Percentiles rank a stretch among this genome's conserved stretches.
Conservation (phyloP, 2,888 invertebrate genomes). For the Leucania comma region DNA sequence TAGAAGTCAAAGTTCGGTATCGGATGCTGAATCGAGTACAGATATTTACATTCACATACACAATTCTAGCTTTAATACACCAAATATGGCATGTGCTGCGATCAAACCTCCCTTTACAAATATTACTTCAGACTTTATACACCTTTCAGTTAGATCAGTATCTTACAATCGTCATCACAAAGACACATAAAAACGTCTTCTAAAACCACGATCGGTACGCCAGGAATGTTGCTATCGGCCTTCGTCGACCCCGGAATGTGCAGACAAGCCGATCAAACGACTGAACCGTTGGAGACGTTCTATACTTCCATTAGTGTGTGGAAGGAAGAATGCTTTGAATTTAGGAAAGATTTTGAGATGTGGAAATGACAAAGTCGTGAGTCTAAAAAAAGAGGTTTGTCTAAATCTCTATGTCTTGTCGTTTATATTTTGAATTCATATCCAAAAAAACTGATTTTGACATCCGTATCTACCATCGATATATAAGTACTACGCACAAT, state of each 20-base stretch:
- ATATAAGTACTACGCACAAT: no score
- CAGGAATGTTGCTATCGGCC: conserved; percentile 33
- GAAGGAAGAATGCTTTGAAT: conserved; percentile 5
- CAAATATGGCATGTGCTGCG: background rate
- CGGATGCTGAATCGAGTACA: no score
- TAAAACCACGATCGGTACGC: background rate
- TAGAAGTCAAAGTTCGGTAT: no score
- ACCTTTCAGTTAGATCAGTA: conserved; percentile 15
- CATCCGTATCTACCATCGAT: no score
- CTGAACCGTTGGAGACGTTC: background rate
- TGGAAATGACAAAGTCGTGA: no score
- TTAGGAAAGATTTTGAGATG: no score
- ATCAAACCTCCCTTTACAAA: background rate
- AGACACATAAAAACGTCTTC: conserved; percentile 10
- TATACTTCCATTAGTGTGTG: background rate
- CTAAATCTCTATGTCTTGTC: no score
- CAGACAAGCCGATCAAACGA: conserved; percentile 2
- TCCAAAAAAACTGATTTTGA: no score
- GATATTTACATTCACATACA: no score
- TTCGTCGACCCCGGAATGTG: conserved; percentile 22
- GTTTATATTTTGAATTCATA: no score
- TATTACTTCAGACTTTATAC: background rate
- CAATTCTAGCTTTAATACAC: background rate
- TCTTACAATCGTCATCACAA: conserved; percentile 26
- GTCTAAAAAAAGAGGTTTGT: no score